Conservation (phyloP, 1,140 invertebrate genomes). For the Calephelis nemesis region DNA sequence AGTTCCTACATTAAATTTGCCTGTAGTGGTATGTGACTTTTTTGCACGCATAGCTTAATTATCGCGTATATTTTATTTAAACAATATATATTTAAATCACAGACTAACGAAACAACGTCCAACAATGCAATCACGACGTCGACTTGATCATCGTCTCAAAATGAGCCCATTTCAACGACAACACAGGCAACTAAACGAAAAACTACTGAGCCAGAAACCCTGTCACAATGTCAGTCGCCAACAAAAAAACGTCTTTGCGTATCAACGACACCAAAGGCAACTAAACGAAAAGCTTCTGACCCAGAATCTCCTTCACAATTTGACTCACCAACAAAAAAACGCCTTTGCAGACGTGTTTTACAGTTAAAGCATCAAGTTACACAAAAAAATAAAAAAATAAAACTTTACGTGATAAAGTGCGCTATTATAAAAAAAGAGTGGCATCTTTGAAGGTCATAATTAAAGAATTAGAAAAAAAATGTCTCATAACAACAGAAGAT, state of each 20-base stretch:
- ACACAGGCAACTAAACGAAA: not conserved
- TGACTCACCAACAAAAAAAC: conserved; percentile 3
- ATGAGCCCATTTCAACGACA: not conserved
- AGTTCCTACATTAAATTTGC: conserved; percentile 13
- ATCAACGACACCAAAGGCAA: no score
- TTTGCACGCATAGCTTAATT: not conserved
- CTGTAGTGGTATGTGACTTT: not conserved
- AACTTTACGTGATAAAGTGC: not conserved
- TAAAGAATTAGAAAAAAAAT: conserved; percentile 2
- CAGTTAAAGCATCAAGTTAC: not conserved
- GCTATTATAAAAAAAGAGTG: conserved; percentile 1
- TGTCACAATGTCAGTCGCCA: no score
- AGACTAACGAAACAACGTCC: not conserved
- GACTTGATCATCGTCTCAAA: not conserved
- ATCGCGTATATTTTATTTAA: not conserved
- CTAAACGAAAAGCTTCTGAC: not conserved
- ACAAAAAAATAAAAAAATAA: conserved; percentile 5
- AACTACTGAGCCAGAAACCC: not conserved
- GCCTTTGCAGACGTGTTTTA: conserved; percentile 1
- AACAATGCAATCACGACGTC: not conserved
- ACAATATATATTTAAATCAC: not conserved
- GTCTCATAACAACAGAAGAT: not conserved
- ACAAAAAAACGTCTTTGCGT: no score
- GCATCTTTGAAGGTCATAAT: conserved; percentile 4
- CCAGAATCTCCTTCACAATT: not conserved